phyloP scores from a whole-genome alignment of 2,113 vertebrate species.

The Dipodomys ordii region DNA sequence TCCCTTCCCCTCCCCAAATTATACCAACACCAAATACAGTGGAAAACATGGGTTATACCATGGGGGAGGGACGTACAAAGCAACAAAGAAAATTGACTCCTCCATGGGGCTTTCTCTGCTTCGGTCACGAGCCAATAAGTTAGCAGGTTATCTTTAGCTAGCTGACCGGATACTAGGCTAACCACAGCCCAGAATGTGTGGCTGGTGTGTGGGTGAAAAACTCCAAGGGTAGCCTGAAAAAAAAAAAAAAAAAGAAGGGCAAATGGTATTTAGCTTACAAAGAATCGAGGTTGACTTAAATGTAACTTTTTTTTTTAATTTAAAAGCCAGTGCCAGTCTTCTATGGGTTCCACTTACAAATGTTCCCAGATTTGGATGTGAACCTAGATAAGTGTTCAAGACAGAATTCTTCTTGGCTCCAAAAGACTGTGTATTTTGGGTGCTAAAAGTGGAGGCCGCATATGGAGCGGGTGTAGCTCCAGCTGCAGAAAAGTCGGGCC shows the following conservation, averaged over 20 bases:
- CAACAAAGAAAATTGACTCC: not conserved
- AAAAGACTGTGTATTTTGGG: not conserved
- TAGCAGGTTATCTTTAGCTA: constrained; percentile 73
- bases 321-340: constrained; percentile 54
- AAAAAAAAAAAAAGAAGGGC: constrained; percentile 59
- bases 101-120: constrained; percentile 14
- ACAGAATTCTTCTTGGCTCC: not conserved
- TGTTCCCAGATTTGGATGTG: constrained; percentile 65
- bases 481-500: not conserved
- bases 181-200: constrained; percentile 62
- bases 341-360: constrained; percentile 42
- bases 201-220: constrained; percentile 46
- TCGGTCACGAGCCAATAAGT: constrained; percentile 17
- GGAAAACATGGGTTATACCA: too few species aligned
- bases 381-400: constrained; percentile 11
- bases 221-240: constrained; percentile 53
- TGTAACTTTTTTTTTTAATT: constrained; percentile 43
- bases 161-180: constrained; percentile 47
- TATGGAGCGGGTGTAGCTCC: not conserved
- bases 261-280: constrained; percentile 58
- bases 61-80: too few species aligned
- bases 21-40: too few species aligned
- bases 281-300: constrained; percentile 55
- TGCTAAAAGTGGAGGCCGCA: not conserved
- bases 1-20: too few species aligned